Conservation (phyloP, 1,140 invertebrate species). For the Bacillus rossius region DNA sequence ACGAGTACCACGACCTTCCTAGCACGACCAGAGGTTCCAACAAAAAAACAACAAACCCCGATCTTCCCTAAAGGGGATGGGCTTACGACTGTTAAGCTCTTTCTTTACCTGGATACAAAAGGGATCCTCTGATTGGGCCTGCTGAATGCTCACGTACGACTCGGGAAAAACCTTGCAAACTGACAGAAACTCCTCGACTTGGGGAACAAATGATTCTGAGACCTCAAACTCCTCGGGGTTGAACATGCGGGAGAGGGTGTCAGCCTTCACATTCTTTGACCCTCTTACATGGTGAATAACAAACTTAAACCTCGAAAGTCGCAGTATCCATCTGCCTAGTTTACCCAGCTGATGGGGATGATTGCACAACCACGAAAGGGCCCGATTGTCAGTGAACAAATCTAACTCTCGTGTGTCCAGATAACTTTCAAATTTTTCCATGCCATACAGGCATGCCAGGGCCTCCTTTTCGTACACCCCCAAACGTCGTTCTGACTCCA, state of each 20-base stretch:
- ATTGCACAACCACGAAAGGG: background rate
- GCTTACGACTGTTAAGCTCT: background rate
- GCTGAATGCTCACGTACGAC: background rate
- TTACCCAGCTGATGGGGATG: background rate
- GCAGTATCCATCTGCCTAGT: background rate
- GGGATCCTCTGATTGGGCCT: background rate
- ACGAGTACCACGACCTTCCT: background rate
- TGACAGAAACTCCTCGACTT: background rate
- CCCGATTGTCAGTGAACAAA: background rate
- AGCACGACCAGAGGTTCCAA: background rate
- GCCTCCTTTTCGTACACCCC: too few species aligned
- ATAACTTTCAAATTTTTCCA: too few species aligned
- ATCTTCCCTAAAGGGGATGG: background rate
- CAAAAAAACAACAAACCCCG: background rate
- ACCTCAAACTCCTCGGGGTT: background rate
- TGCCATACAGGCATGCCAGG: too few species aligned
- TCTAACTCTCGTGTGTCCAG: background rate
- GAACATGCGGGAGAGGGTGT: background rate
- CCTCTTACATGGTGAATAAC: background rate
- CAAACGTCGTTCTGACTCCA: too few species aligned
- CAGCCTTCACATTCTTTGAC: background rate
- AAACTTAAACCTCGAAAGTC: background rate
- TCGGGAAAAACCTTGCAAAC: background rate
- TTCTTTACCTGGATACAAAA: background rate
- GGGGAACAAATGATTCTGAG: background rate